Percentiles rank a stretch among this genome's conserved stretches.
These are phyloP conservation scores for Parnassius apollo DNA, from an alignment of 2,888 invertebrate genomes.

Conservation along the genomic window DNA sequence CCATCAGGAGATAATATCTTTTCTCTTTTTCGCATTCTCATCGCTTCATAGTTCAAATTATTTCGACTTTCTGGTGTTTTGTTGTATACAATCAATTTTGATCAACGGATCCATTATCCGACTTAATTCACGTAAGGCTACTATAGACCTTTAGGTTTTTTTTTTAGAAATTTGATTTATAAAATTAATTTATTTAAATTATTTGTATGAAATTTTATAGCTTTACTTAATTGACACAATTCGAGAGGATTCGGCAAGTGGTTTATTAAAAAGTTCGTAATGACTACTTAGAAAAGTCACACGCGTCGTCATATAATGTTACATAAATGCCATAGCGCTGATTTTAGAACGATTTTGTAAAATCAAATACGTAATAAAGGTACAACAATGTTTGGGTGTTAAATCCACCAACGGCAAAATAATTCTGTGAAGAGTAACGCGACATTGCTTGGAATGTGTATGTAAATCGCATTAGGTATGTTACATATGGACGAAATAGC, in stretches of 20 bases:
- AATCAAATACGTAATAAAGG: constrained; percentile 33
- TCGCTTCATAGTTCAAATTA: constrained; percentile 58
- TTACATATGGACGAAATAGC: constrained; percentile 35
- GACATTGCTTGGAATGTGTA: constrained; percentile 49
- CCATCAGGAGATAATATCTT: constrained; percentile 43
- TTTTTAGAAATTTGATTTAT: too few species aligned
- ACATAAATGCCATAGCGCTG: constrained; percentile 14
- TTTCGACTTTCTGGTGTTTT: constrained; percentile 55
- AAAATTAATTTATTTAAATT: too few species aligned
- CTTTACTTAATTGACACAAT: neutral
- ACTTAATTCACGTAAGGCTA: too few species aligned
- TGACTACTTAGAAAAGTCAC: constrained; percentile 9
- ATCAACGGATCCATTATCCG: constrained; percentile 62
- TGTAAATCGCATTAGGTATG: constrained; percentile 58
- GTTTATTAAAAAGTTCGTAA: constrained; percentile 7
- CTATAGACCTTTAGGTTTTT: too few species aligned
- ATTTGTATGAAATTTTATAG: too few species aligned
- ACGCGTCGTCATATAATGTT: constrained; percentile 2
- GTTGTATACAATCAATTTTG: constrained; percentile 64
- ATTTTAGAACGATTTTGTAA: constrained; percentile 31
- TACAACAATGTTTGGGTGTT: constrained; percentile 34
- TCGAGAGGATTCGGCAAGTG: neutral
- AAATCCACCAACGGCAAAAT: constrained; percentile 41
- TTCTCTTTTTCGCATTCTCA: constrained; percentile 53
- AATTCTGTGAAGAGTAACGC: constrained; percentile 37